Evolutionary conservation across 2,797 vertebrate genomes (phyloP).

Genomic region (Parotocinclus haroldoi): DNA sequence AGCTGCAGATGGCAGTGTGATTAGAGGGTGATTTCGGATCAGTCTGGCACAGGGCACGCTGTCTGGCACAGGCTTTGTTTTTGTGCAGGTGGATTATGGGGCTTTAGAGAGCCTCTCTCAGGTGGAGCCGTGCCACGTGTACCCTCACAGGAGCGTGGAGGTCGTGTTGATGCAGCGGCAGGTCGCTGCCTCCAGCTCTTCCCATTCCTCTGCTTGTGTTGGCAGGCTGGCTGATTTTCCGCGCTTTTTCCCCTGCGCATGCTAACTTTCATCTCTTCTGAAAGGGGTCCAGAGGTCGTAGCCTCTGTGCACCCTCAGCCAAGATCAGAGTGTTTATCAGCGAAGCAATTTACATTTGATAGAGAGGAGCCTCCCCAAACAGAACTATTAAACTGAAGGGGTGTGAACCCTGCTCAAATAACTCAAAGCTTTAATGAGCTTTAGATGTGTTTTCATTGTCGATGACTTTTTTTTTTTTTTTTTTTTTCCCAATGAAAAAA

Average conservation of each 20-base stretch:
- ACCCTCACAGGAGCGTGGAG: slow-evolving; percentile 72
- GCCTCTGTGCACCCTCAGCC: slow-evolving; percentile 60
- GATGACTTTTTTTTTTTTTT: background rate
- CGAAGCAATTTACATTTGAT: slow-evolving; percentile 63
- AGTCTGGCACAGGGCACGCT: slow-evolving; percentile 25
- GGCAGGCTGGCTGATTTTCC: slow-evolving; percentile 74
- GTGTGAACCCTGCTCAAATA: slow-evolving; percentile 48
- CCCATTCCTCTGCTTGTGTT: slow-evolving; percentile 80
- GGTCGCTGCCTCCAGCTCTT: slow-evolving; percentile 82
- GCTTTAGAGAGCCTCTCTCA: slow-evolving; percentile 68
- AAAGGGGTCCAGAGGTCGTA: slow-evolving; percentile 64
- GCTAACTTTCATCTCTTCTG: slow-evolving; percentile 83
- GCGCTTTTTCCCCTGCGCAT: slow-evolving; percentile 61
- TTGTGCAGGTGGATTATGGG: slow-evolving; percentile 55
- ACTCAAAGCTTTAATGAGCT: slow-evolving; percentile 31
- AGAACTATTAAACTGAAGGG: slow-evolving; percentile 59
- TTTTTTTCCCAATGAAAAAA: background rate
- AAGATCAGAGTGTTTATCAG: slow-evolving; percentile 70
- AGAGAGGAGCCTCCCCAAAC: slow-evolving; percentile 53
- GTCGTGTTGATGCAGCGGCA: slow-evolving; percentile 70
- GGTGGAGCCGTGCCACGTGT: slow-evolving; percentile 73
- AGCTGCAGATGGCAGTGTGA: slow-evolving; percentile 33
- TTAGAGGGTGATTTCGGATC: slow-evolving; percentile 35
- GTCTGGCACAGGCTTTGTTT: slow-evolving; percentile 68
- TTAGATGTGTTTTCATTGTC: slow-evolving; percentile 36